These are phyloP conservation scores for Fistularia commersonii DNA, from an alignment of 2,797 vertebrate genomes.

Conservation along the genomic window DNA sequence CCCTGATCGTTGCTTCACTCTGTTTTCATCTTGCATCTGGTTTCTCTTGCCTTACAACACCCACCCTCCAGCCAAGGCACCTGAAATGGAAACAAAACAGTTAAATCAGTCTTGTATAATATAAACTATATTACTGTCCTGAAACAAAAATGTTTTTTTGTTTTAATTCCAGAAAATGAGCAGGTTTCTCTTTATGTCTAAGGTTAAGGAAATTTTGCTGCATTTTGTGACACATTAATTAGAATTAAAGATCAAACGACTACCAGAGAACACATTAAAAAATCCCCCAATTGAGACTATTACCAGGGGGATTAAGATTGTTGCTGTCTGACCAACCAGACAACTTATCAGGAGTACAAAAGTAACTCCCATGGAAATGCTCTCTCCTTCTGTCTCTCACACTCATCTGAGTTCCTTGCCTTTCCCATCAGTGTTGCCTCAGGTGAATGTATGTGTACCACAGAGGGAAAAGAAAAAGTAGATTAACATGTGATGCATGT, in stretches of 20 bases:
- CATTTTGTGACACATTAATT: slow-evolving; percentile 53
- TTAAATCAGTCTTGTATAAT: neutral
- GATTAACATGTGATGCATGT: slow-evolving; percentile 10
- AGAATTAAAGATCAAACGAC: slow-evolving; percentile 4
- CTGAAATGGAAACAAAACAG: slow-evolving; percentile 19
- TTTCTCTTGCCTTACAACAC: slow-evolving; percentile 41
- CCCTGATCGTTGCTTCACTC: neutral
- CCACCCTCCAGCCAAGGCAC: slow-evolving; percentile 31
- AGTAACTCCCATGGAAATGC: slow-evolving; percentile 20
- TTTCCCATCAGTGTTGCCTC: neutral
- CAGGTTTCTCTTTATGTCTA: too few relatives aligned
- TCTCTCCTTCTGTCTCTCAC: slow-evolving; percentile 34
- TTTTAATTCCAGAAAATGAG: neutral
- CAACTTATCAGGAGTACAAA: slow-evolving; percentile 23
- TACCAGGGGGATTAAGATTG: too few relatives aligned
- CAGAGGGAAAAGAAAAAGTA: slow-evolving; percentile 17
- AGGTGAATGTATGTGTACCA: too few relatives aligned
- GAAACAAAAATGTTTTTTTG: slow-evolving; percentile 1
- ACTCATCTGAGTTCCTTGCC: slow-evolving; percentile 20
- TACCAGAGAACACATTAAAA: too few relatives aligned
- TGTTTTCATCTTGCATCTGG: slow-evolving; percentile 36
- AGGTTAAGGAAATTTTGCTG: too few relatives aligned
- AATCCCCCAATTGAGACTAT: too few relatives aligned
- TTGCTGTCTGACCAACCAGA: slow-evolving; percentile 34
- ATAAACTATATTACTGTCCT: neutral